A percentile compares a stretch with the other conserved stretches of the same genome.
Conservation (phyloP, 2,888 invertebrate genomes). For the Biston stratarius region DNA sequence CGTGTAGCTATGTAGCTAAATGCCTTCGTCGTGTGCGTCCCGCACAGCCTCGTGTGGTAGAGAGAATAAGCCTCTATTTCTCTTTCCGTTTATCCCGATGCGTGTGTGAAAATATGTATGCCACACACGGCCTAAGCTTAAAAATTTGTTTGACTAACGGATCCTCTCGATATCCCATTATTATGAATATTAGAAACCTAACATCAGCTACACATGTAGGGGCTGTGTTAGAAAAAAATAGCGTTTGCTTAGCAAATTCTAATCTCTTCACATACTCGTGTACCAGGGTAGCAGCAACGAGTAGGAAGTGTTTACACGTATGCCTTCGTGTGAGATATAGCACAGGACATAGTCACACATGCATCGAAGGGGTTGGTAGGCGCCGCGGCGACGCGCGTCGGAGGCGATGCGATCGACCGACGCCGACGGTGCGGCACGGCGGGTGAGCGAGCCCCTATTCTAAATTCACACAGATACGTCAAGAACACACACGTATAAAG, state of each 20-base stretch:
- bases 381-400: conserved; percentile 26
- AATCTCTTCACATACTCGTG: conserved; percentile 85
- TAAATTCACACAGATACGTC: conserved; percentile 64
- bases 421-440: background rate
- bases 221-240: conserved; percentile 79
- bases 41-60: conserved; percentile 47
- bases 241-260: conserved; percentile 85
- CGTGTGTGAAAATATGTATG: conserved; percentile 57
- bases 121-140: conserved; percentile 53
- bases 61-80: conserved; percentile 46
- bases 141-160: conserved; percentile 55
- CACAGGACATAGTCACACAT: conserved; percentile 78
- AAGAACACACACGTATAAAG: conserved; percentile 47
- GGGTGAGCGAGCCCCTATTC: conserved; percentile 62
- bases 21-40: conserved; percentile 52
- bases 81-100: conserved; percentile 52
- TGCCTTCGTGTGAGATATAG: conserved; percentile 74
- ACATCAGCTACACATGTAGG: conserved; percentile 54
- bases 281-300: conserved; percentile 75
- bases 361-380: conserved; percentile 79
- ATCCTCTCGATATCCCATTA: conserved; percentile 33
- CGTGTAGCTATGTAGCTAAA: conserved; percentile 39
- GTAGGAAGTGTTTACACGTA: conserved; percentile 73
- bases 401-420: conserved; percentile 3
- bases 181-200: conserved; percentile 43